Evolutionary conservation across 2,113 vertebrate species (phyloP).

Genomic region (Osmerus eperlanus): DNA sequence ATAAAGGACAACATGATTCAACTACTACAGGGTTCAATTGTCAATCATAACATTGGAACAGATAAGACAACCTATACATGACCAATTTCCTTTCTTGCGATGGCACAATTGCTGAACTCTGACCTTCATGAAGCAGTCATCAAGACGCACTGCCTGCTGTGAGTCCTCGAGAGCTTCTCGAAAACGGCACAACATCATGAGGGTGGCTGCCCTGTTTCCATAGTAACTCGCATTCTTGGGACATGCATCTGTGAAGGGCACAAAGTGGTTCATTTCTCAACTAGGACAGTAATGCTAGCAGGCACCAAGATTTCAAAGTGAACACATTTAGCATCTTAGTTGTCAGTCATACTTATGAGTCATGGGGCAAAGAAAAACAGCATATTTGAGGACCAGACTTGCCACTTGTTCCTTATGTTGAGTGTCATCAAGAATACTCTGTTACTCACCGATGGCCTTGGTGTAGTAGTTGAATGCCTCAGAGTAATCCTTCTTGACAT

Average conservation of each 20-base stretch:
- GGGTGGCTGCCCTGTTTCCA: slow-evolving; percentile 90
- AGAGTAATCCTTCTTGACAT: slow-evolving; percentile 90
- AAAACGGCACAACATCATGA: slow-evolving; percentile 89
- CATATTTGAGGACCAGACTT: too few species aligned
- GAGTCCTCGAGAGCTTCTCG: slow-evolving; percentile 89
- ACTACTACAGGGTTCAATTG: neutral
- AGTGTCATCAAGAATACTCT: neutral
- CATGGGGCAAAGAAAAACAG: too few species aligned
- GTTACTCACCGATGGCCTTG: slow-evolving; percentile 90
- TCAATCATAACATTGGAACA: neutral
- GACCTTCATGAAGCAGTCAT: slow-evolving; percentile 90
- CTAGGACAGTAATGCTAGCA: neutral
- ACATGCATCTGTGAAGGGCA: slow-evolving; percentile 72
- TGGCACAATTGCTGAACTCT: slow-evolving; percentile 16
- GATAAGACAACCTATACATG: too few species aligned
- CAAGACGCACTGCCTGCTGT: slow-evolving; percentile 90
- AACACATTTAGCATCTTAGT: too few species aligned
- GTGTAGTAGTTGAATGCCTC: slow-evolving; percentile 94
- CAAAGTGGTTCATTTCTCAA: neutral
- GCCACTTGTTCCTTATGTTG: neutral
- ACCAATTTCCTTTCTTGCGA: neutral
- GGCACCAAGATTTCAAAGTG: neutral
- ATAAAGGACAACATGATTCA: neutral
- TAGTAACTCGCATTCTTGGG: slow-evolving; percentile 92
- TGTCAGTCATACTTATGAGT: too few species aligned